Conservation (phyloP, 2,797 vertebrate genomes). For the Pipistrellus nathusii region DNA sequence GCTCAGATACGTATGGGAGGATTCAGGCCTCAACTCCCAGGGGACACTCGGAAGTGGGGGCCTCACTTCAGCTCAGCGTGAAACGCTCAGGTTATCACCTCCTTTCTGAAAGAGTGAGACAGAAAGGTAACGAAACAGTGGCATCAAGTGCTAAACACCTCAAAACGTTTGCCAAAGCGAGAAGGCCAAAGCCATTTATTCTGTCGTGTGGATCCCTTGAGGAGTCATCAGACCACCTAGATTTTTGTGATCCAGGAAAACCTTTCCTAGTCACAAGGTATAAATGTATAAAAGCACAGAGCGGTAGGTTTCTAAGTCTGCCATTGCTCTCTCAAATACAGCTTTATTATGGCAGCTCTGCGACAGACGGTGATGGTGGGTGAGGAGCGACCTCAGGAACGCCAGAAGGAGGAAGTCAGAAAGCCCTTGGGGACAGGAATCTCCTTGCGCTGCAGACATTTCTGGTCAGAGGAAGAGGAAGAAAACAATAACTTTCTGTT, state of each 20-base stretch:
- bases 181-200: neutral
- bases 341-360: conserved; percentile 64
- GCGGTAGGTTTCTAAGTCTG: neutral
- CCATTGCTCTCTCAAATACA: conserved; percentile 12
- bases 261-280: neutral
- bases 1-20: neutral
- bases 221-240: neutral
- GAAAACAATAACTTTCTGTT: conserved; percentile 48
- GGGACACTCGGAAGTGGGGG: neutral
- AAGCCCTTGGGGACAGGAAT: conserved; percentile 92
- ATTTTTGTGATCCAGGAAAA: neutral
- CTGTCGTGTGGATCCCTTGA: neutral
- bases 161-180: neutral
- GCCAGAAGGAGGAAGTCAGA: conserved; percentile 93
- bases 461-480: conserved; percentile 86
- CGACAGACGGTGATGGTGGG: neutral
- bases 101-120: neutral
- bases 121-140: neutral
- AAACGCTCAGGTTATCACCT: neutral
- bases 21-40: neutral
- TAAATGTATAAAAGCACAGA: neutral
- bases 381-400: conserved; percentile 84
- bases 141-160: neutral
- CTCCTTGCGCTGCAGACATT: conserved; percentile 89
- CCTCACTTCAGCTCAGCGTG: neutral